phyloP scores from a whole-genome alignment of 2,113 vertebrate species.

The Saccopteryx leptura region DNA sequence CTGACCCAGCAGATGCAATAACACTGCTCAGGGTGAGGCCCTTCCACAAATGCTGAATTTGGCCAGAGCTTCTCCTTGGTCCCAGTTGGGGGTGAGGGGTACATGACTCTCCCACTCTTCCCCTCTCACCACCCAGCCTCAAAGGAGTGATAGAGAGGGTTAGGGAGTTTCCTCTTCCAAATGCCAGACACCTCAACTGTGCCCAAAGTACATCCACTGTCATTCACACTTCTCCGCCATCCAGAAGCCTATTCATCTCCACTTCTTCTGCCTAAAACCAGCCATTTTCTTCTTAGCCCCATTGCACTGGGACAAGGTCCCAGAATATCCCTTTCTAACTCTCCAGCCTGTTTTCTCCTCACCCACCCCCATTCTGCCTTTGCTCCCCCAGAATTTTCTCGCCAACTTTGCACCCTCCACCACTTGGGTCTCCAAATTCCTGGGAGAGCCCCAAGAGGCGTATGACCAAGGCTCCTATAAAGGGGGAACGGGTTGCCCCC shows the following conservation, averaged over 20 bases:
- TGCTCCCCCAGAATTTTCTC: not conserved
- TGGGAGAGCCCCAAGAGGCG: not conserved
- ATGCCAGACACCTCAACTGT: rapidly evolving
- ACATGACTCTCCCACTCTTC: not conserved
- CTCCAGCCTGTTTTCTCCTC: not conserved
- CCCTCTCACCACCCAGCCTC: not conserved
- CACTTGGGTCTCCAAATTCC: constrained; percentile 53
- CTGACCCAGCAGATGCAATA: constrained; percentile 56
- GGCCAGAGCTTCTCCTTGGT: not conserved
- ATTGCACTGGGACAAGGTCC: not conserved
- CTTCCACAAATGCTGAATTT: constrained; percentile 41
- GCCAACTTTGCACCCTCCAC: not conserved
- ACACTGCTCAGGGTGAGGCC: constrained; percentile 38
- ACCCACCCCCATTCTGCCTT: not conserved
- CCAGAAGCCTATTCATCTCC: not conserved
- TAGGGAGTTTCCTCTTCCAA: not conserved
- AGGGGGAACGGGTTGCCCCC: not conserved
- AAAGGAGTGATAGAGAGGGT: not conserved
- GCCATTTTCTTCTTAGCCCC: not conserved
- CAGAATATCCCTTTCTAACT: not conserved
- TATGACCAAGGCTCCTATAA: not conserved
- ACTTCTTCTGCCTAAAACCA: not conserved
- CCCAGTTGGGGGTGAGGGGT: constrained; percentile 5
- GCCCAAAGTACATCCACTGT: not conserved
- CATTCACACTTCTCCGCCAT: not conserved